Evolutionary conservation across 2,888 invertebrate species (phyloP), one percentile per base, ranked within the genome.

Genomic region (Ennomos quercinarius): DNA sequence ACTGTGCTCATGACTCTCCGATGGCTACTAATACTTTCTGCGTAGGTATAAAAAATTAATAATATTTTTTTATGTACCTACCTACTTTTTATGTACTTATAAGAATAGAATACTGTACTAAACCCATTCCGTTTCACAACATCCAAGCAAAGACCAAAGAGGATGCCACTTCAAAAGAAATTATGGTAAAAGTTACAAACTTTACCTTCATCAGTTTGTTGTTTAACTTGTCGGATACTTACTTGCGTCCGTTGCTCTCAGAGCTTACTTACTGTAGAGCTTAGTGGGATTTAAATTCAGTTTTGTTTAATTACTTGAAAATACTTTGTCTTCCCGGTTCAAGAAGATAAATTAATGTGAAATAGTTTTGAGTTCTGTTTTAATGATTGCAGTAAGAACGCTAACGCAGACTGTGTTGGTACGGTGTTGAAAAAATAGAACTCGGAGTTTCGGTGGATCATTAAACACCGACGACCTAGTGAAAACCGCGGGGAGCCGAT

Each of bases 111-210:
- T 42, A 13, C 38, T 10, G 45, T 37, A 34, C 17, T 57, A 41
- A 39, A 50, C 50, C 51, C 45, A 53, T 57, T 46, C 13, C 13
- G 41, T 64, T 65, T 67, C 53, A 51, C 61, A 69, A 70, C 72
- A 72, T 71, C 9, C 44, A 57, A 63, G 53, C 69, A 70, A 68
- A 66, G 66, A 72, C 67, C 70, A 72, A 72, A 74, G 69, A 70
- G 70, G 68, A 72, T 70, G 73, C 70, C 68, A 61, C 81, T 83
- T 83, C 79, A 82, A 86, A 85, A 84, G 80, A 80, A 83, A 81
- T 87, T 86, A 85, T 84, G 84, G 77, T 81, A 78, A 79, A 83
- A 84, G 82, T 86, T 85, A 70, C 77, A 74, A 81, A 81, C 79
- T 81, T 80, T 73, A 79, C 83, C 80, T 80, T 81, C 74, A 81